A percentile compares a stretch with the other conserved stretches of the same genome.
phyloP scores from a whole-genome alignment of 35 echinoderm and acorn worm genomes.

The Antedon bifida region DNA sequence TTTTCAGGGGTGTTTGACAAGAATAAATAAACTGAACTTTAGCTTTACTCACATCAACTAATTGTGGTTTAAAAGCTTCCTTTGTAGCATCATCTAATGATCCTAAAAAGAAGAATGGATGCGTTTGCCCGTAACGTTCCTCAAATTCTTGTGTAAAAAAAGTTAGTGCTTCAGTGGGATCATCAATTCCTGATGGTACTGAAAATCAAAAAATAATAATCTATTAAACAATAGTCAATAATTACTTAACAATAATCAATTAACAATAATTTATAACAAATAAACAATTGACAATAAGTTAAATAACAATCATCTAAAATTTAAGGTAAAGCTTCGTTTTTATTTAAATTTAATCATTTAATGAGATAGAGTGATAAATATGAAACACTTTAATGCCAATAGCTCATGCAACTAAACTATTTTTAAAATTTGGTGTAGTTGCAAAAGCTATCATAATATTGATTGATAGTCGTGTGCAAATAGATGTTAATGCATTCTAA shows the following conservation, averaged over 20 bases:
- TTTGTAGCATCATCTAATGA: constrained; percentile 83
- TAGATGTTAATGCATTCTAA: too few species aligned
- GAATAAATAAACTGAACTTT: too few species aligned
- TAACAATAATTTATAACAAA: neutral
- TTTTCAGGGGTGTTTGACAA: too few species aligned
- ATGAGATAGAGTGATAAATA: too few species aligned
- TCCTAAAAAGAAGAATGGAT: constrained; percentile 81
- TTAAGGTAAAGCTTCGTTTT: too few species aligned
- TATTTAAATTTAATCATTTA: too few species aligned
- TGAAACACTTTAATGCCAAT: too few species aligned
- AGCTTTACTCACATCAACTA: constrained; percentile 68
- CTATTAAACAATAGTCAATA: neutral
- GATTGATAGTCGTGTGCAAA: too few species aligned
- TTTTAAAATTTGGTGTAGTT: too few species aligned
- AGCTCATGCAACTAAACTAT: too few species aligned
- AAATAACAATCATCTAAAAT: too few species aligned
- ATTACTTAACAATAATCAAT: neutral
- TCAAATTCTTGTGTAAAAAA: constrained; percentile 82
- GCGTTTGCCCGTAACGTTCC: constrained; percentile 52
- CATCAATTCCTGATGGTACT: constrained; percentile 61
- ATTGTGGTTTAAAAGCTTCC: constrained; percentile 68
- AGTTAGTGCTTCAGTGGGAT: constrained; percentile 49
- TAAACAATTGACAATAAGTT: neutral
- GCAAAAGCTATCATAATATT: too few species aligned
- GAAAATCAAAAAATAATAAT: neutral